A percentile compares a stretch with the other conserved stretches of the same genome.
Conservation (phyloP, 2,113 vertebrate species). For the Gobius niger region DNA sequence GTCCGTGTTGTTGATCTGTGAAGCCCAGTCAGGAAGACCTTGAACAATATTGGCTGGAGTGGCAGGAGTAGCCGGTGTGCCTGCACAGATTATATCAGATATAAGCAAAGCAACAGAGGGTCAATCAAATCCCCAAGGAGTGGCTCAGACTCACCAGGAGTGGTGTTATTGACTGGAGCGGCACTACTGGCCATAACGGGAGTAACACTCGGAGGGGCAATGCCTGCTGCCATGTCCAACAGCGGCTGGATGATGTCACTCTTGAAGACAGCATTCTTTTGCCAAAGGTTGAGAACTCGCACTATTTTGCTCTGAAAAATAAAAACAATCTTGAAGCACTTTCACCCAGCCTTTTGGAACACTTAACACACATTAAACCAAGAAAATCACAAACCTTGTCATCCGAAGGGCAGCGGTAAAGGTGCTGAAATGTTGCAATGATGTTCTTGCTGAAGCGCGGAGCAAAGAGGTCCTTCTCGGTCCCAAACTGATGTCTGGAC, state of each 20-base stretch:
- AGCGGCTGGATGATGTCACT: slow-evolving; percentile 99
- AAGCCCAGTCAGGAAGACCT: slow-evolving; percentile 95
- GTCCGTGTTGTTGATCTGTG: slow-evolving; percentile 95
- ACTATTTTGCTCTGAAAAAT: slow-evolving; percentile 93
- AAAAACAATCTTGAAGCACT: background rate
- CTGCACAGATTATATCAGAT: slow-evolving; percentile 59
- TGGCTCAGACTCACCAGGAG: slow-evolving; percentile 82
- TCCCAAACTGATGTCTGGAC: slow-evolving; percentile 97
- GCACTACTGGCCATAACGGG: slow-evolving; percentile 87
- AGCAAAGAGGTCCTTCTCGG: slow-evolving; percentile 97
- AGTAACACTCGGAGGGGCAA: slow-evolving; percentile 90
- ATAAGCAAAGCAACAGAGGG: background rate
- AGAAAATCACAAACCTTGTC: slow-evolving; percentile 84
- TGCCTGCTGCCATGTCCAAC: slow-evolving; percentile 95
- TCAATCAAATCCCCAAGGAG: background rate
- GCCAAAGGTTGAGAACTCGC: slow-evolving; percentile 96
- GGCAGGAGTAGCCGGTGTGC: slow-evolving; percentile 94
- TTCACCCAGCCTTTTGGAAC: background rate
- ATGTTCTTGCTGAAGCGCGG: slow-evolving; percentile 99
- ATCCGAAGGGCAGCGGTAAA: slow-evolving; percentile 96
- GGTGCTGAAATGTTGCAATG: slow-evolving; percentile 95
- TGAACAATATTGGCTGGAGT: slow-evolving; percentile 94
- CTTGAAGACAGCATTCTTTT: slow-evolving; percentile 98
- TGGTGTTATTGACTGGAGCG: slow-evolving; percentile 89
- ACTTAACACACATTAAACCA: background rate